Conservation (phyloP, 30 jellyfish, hydroid and myxozoan genomes). For the Pseudorhiza aurosa region DNA sequence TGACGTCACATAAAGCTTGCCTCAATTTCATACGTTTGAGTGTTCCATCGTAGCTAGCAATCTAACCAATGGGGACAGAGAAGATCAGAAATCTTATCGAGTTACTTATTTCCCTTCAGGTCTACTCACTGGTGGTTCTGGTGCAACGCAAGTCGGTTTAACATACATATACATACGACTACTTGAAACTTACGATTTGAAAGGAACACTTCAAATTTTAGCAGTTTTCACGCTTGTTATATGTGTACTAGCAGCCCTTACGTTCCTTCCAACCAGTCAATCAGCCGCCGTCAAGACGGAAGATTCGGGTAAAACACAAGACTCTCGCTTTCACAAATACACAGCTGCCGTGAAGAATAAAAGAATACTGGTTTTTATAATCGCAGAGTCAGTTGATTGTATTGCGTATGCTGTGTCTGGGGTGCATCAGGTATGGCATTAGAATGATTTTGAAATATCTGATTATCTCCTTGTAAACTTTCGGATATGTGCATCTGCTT, state of each 20-base stretch:
- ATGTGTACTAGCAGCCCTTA: not conserved
- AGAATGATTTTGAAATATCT: not conserved
- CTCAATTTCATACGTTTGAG: no score
- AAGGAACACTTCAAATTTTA: not conserved
- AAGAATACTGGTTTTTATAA: not conserved
- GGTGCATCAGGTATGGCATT: slow-evolving; percentile 46
- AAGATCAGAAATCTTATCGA: no score
- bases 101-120: not conserved
- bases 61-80: no score
- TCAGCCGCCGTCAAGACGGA: not conserved
- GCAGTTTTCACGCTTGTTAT: not conserved
- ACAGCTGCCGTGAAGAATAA: not conserved
- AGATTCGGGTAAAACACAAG: not conserved
- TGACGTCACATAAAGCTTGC: no score
- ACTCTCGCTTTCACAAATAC: not conserved
- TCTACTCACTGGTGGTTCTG: not conserved
- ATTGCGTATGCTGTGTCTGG: slow-evolving; percentile 27
- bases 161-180: not conserved
- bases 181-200: slow-evolving; percentile 13
- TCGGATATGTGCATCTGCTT: not conserved
- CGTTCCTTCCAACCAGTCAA: not conserved
- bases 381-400: not conserved
- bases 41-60: no score
- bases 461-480: not conserved
- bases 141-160: slow-evolving; percentile 15